phyloP scores from a whole-genome alignment of 2,888 invertebrate genomes.

The Amphipyra berbera region DNA sequence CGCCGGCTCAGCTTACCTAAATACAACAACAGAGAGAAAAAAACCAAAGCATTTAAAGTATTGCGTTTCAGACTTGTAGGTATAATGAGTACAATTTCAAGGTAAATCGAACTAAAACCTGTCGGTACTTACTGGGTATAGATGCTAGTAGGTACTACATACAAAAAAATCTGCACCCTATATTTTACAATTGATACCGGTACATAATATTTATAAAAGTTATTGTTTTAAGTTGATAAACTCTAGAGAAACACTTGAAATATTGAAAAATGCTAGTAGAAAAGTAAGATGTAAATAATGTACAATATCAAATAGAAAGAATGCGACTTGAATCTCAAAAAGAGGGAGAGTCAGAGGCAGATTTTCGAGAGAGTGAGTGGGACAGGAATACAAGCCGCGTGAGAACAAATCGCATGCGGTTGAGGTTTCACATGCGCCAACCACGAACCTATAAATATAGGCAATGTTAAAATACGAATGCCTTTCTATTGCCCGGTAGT shows the following conservation, averaged over 20 bases:
- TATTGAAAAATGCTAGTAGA: constrained; percentile 16
- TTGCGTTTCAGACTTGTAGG: constrained; percentile 71
- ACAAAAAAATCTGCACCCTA: too few relatives aligned
- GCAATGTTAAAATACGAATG: constrained; percentile 70
- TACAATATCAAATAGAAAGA: constrained; percentile 68
- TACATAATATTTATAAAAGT: too few relatives aligned
- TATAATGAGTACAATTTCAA: constrained; percentile 63
- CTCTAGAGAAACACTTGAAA: not conserved
- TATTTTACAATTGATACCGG: not conserved
- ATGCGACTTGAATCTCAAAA: constrained; percentile 65
- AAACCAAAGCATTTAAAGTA: constrained; percentile 67
- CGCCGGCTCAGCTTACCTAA: constrained; percentile 77
- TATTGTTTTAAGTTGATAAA: too few relatives aligned
- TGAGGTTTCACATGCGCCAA: constrained; percentile 73
- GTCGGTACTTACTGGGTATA: constrained; percentile 5
- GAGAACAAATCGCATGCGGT: constrained; percentile 80
- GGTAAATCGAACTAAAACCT: constrained; percentile 55
- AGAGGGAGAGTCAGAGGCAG: constrained; percentile 66
- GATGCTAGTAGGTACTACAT: constrained; percentile 8
- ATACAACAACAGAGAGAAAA: constrained; percentile 75
- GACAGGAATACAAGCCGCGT: constrained; percentile 78
- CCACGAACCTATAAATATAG: constrained; percentile 71
- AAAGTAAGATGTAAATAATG: constrained; percentile 65
- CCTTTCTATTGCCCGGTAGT: constrained; percentile 70
- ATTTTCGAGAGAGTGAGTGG: constrained; percentile 64